Evolutionary conservation across 2,888 invertebrate genomes (phyloP), one percentile per base, ranked within the genome.

Genomic region (Halictus ligatus): DNA sequence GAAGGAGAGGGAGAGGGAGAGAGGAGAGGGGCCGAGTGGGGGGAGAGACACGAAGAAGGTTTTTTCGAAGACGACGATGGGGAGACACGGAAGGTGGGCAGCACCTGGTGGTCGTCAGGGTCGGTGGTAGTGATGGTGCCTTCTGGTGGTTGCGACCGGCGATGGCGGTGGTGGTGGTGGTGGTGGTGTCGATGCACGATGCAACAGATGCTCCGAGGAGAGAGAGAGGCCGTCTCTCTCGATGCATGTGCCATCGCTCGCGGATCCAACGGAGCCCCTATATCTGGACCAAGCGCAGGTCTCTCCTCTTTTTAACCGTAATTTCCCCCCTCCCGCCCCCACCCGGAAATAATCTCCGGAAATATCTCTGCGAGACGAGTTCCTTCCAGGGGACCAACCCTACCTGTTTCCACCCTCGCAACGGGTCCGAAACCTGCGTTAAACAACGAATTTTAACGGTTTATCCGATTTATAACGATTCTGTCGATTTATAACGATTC

Each of bases 121-220:
- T 88, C 90, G 89, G 89, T 89, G 92, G 89, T 89, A 85, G 92
- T 86, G 90, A 85, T 81, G 91, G 90, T 91, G 90, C 90, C 91
- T 91, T 90, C 91, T 91, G 90, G 86, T 89, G 78, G 86, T 85
- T 81, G 77, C 77, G 84, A 84, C 75, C 79, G 78, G 80, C 84
- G 82, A 81, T 87, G 83, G 80, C 83, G 81, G 81, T 84, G 87
- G 78, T 87, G 80, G 80, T 84, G 80, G 81, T 84, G 87, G 87
- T 89, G 90, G 90, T 87, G 81, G 78, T 87, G 81, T 86, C 81
- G 89, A 86, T 91, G 89, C 83, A 86, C 91, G 93, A 94, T 92
- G 94, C 94, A 94, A 94, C 94, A 94, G 94, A 94, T 94, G 94
- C 94, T 92, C 81, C 86, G 85, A 82, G 48, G 46, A 82, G 85